Base-by-base conservation (phyloP, 2,113 vertebrate species). In the Crocuta crocuta region DNA sequence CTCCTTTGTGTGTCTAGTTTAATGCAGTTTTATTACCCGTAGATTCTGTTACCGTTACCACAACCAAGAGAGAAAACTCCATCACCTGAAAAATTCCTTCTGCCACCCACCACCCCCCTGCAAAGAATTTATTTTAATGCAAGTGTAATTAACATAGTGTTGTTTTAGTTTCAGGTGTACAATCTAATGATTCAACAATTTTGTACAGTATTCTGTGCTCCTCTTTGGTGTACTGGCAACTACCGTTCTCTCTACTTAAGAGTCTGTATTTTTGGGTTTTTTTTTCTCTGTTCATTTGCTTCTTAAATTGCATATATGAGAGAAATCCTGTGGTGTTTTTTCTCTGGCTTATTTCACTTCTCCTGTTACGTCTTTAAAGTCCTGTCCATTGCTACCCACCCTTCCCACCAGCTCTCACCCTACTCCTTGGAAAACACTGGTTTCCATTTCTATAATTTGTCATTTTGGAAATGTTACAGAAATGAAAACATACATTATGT, bases 371-470 rank as follows among this genome's bases (percentile, higher is more conserved):
- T 15, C 12, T 79, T 79, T n/a, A 5, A 7, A 15, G 31, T 66
- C 16, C 61, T 0, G 63, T 33, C 9, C 5, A 35, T 70, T 26
- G n/a, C 8, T 19, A 16, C 24, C 12, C 28, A 2, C 2, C 5
- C 26, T 55, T 23, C 12, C 1, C 26, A 10, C 13, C 7, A 13
- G 31, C 39, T 55, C 31, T 11, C 9, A 39, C 6, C 1, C 10
- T 5, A 76, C 63, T 48, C 2, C 19, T 81, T 78, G 53, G 28
- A 10, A 93, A 66, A 65, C 1, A 17, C 26, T 88, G 17, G 28
- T 90, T 97, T 93, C 48, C 33, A 39, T 55, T 58, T 73, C 71
- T 35, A 23, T 73, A 86, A 66, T 61, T 39, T 76, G 39, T 55
- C 53, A 55, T 85, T 85, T 90, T 89, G 63, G 84, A 43, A 53